Evolutionary conservation across 2,797 vertebrate genomes (phyloP).

Genomic region (Poecile montanus): DNA sequence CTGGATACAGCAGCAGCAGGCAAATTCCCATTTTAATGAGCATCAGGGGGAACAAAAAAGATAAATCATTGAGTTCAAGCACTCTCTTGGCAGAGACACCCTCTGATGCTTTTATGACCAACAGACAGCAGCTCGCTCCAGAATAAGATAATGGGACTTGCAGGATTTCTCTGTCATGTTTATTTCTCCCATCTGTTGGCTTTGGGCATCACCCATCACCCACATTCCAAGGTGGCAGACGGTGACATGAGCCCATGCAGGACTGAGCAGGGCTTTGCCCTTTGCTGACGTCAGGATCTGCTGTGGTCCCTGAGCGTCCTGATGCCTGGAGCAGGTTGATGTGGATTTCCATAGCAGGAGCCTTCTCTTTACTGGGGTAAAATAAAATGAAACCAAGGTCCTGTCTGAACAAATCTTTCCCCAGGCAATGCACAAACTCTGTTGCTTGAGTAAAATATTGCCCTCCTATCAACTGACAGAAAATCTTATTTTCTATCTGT

Average conservation of each 20-base stretch:
- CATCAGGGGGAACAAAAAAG: background rate
- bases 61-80: conserved; percentile 5
- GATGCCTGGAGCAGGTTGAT: background rate
- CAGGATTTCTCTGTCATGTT: background rate
- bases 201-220: background rate
- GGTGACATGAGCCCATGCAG: background rate
- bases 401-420: background rate
- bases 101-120: background rate
- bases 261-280: background rate
- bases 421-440: background rate
- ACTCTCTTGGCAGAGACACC: background rate
- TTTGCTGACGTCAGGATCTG: background rate
- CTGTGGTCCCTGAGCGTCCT: background rate
- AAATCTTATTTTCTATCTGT: background rate
- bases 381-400: background rate
- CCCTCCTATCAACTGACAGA: background rate
- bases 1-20: background rate
- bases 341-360: background rate
- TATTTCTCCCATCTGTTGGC: background rate
- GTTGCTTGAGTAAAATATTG: background rate
- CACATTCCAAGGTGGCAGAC: background rate
- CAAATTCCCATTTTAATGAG: conserved; percentile 39
- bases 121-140: background rate
- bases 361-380: background rate
- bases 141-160: background rate